Base-by-base conservation (phyloP, 2,888 invertebrate genomes). In the Keiferia lycopersicella region DNA sequence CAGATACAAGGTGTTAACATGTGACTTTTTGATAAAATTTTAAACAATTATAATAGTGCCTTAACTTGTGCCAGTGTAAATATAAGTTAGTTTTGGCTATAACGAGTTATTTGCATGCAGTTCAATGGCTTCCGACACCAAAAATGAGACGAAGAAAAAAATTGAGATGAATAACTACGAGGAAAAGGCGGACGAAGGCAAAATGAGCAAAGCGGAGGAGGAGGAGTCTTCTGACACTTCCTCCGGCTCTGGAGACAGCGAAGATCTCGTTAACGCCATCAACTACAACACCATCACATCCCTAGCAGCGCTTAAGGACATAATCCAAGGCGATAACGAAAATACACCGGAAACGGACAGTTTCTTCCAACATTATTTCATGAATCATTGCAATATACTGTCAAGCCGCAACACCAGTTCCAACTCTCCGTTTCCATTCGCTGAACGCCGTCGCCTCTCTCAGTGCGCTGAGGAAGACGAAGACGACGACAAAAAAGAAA, bases 381-480 rank as follows among this genome's bases (percentile, higher is more conserved):
- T 95, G 83, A 94, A 94, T 71, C 95, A 95, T 78, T 95, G 94
- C 69, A 95, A 95, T 80, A 93, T 94, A 73, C 85, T 95, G 67
- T 95, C 95, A 34, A 94, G 94, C 67, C 90, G 94, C 65, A 93
- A 93, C 72, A 73, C 84, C 0, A 84, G 77, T 67, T 73, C 87
- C 6, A 81, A 77, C 66, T 79, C 86, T 58, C 83, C 93, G 45
- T 89, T 93, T 70, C 89, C 92, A 0, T 94, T 92, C 73, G 88
- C 90, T 64, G 94, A 93, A 73, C 91, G 94, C 6, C 91, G 96
- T 38, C 93, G 96, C 14, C 83, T 96, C 68, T 96, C 96, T 2
- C 96, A 96, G 83, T 96, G 96, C 80, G 93, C 95, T 66, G 96
- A 96, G 80, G 96, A 96, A 86, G 96, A 96, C 74, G 96, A 96